Percentiles rank a stretch among this genome's conserved stretches.
phyloP scores from a whole-genome alignment of 1,140 invertebrate genomes.

The Apocrypta bakeri region DNA sequence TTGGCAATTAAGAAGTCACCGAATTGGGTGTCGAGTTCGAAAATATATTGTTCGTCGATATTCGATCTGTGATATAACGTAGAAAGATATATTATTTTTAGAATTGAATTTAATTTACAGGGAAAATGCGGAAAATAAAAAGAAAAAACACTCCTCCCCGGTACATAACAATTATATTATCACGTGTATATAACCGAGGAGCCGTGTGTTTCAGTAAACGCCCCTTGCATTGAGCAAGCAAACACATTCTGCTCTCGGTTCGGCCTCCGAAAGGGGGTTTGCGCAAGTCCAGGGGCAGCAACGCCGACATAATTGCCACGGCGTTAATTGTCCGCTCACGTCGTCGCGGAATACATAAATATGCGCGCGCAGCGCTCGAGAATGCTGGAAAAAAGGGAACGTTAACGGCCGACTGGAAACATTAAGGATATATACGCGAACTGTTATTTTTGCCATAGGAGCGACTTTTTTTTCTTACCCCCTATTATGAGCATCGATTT shows the following conservation, averaged over 20 bases:
- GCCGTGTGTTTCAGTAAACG: background rate
- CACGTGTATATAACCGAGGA: too few species aligned
- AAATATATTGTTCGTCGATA: too few species aligned
- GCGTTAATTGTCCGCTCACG: slow-evolving; percentile 53
- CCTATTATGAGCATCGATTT: background rate
- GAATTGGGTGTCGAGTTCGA: too few species aligned
- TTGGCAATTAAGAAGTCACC: too few species aligned
- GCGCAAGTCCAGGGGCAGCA: background rate
- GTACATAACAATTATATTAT: slow-evolving; percentile 15
- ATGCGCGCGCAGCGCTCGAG: slow-evolving; percentile 2
- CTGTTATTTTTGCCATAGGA: background rate
- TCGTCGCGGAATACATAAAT: slow-evolving; percentile 45
- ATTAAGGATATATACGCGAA: slow-evolving; percentile 5
- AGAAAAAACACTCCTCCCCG: background rate
- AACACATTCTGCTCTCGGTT: background rate
- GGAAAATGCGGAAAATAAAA: background rate
- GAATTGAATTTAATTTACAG: too few species aligned
- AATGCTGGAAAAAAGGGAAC: slow-evolving; percentile 17
- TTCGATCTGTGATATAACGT: too few species aligned
- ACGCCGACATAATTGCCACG: slow-evolving; percentile 49
- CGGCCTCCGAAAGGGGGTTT: background rate
- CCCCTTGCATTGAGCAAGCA: slow-evolving; percentile 19
- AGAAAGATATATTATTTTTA: too few species aligned
- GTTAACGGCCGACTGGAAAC: slow-evolving; percentile 7
- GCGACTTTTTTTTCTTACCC: background rate